A percentile compares a stretch with the other conserved stretches of the same genome.
Conservation (phyloP, 2,113 vertebrate genomes). For the Pluvianellus socialis region DNA sequence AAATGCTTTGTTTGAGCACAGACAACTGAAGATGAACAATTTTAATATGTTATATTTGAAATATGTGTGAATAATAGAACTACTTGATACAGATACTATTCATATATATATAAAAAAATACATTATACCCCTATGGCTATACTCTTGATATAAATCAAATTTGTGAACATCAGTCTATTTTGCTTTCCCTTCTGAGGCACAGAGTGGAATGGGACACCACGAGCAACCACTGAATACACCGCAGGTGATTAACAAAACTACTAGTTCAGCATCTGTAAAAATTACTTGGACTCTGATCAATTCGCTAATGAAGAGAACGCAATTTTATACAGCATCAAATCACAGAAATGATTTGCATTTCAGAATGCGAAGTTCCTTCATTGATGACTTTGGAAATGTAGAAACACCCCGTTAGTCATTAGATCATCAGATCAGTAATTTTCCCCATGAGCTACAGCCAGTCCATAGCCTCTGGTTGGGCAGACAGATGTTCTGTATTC, state of each 20-base stretch:
- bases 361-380: not conserved
- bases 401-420: not conserved
- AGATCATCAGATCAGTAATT: not conserved
- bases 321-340: not conserved
- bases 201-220: not conserved
- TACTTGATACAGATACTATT: not conserved
- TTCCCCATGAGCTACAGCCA: not conserved
- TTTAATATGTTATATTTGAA: not conserved
- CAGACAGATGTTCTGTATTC: not conserved
- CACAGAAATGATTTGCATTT: not conserved
- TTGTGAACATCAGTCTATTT: not conserved
- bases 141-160: not conserved
- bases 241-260: not conserved
- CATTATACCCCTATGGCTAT: not conserved
- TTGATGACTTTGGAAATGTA: not conserved
- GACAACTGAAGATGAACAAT: not conserved
- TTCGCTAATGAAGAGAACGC: not conserved
- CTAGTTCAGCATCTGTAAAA: not conserved
- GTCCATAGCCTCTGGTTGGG: not conserved
- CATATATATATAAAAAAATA: not conserved
- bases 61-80: not conserved
- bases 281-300: not conserved
- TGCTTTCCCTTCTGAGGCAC: not conserved
- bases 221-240: not conserved
- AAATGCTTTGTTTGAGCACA: not conserved